Percentiles rank a stretch among this genome's conserved stretches.
These are phyloP conservation scores for Schmidtea mediterranea DNA, from an alignment of 1,140 invertebrate genomes.

Conservation along the genomic window DNA sequence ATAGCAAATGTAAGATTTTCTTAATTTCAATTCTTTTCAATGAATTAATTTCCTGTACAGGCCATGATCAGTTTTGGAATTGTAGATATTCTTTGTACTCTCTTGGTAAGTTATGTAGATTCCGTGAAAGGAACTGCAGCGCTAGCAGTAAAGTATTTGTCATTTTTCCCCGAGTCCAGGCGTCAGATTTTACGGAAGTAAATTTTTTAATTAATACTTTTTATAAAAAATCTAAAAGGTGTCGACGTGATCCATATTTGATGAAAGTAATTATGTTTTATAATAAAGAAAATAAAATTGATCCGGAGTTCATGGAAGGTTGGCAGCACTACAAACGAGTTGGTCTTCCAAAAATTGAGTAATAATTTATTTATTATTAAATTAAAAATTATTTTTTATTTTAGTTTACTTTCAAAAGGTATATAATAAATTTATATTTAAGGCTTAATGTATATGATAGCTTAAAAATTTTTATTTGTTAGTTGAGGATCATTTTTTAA, in stretches of 20 bases:
- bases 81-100: no score
- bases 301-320: constrained; percentile 16
- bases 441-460: no score
- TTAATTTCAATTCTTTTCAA: no score
- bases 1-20: neutral
- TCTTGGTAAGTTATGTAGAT: no score
- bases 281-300: constrained; percentile 14
- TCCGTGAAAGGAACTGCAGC: constrained; percentile 13
- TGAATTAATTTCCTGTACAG: no score
- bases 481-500: no score
- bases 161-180: constrained; percentile 19
- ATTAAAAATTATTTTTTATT: no score
- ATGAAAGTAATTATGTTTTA: constrained; percentile 20
- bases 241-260: constrained; percentile 19
- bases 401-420: no score
- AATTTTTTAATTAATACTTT: neutral
- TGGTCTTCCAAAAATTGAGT: constrained; percentile 23
- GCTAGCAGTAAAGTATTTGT: constrained; percentile 22
- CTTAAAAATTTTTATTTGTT: no score
- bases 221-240: constrained; percentile 12
- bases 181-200: constrained; percentile 15
- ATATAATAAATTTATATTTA: no score
- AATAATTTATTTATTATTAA: constrained; percentile 4
- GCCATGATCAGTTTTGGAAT: no score
- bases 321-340: constrained; percentile 24